These are phyloP conservation scores for Leptopilina myrica DNA, from an alignment of 2,888 invertebrate species.

Conservation along the genomic window DNA sequence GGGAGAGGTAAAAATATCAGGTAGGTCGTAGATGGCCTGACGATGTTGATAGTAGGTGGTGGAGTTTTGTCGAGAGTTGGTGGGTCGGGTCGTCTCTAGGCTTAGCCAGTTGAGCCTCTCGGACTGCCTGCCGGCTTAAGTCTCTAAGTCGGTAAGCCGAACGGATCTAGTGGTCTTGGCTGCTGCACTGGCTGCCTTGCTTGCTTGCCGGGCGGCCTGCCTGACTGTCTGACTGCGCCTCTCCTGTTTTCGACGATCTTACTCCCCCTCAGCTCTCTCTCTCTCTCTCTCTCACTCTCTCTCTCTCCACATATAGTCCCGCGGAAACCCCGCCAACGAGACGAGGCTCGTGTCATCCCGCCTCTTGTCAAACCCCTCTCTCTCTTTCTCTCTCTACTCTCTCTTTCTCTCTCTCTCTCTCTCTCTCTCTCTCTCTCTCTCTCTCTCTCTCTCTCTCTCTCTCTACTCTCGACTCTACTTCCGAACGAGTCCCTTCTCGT, in stretches of 20 bases:
- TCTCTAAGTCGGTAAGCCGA: conserved; percentile 75
- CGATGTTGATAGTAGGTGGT: conserved; percentile 59
- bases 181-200: conserved; percentile 66
- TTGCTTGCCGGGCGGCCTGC: conserved; percentile 67
- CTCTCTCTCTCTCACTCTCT: too few species aligned
- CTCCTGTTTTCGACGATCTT: conserved; percentile 56
- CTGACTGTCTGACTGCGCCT: conserved; percentile 76
- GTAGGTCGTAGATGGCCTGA: conserved; percentile 49
- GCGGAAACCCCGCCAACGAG: conserved; percentile 37
- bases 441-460: too few species aligned
- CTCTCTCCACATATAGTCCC: not conserved
- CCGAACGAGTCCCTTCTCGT: too few species aligned
- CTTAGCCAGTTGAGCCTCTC: conserved; percentile 74
- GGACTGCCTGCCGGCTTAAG: conserved; percentile 75
- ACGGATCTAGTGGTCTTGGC: conserved; percentile 74
- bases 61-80: conserved; percentile 62
- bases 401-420: too few species aligned
- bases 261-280: conserved; percentile 9
- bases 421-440: too few species aligned
- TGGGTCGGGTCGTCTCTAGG: conserved; percentile 68
- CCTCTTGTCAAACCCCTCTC: conserved; percentile 36
- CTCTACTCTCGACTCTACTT: too few species aligned
- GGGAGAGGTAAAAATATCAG: conserved; percentile 32
- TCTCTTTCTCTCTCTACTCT: not conserved
- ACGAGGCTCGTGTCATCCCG: conserved; percentile 43